phyloP scores from a whole-genome alignment of 2,888 invertebrate genomes.

The Vandiemenella viatica region DNA sequence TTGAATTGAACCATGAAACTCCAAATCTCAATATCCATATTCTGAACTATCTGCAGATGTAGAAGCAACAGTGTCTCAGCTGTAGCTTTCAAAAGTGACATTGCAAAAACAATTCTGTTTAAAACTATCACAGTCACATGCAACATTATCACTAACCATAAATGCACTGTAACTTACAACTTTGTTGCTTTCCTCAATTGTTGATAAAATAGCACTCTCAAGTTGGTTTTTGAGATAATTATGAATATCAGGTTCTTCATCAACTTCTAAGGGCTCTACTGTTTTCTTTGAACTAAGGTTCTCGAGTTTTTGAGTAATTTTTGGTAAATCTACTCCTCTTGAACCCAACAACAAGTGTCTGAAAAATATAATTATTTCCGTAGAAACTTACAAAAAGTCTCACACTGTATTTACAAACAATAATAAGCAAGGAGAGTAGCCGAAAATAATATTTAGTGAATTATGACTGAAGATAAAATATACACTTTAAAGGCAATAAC shows the following conservation, averaged over 20 bases:
- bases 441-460: constrained; percentile 6
- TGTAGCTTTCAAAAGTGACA: too few species aligned
- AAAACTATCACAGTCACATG: too few species aligned
- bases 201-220: constrained; percentile 80
- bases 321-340: constrained; percentile 85
- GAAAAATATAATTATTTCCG: constrained; percentile 19
- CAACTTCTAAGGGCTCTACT: constrained; percentile 80
- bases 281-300: constrained; percentile 70
- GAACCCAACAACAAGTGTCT: constrained; percentile 83
- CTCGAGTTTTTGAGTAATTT: constrained; percentile 80
- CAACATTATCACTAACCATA: too few species aligned
- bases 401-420: background rate
- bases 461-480: too few species aligned
- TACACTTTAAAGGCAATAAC: too few species aligned
- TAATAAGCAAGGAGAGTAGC: constrained; percentile 3
- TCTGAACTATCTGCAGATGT: too few species aligned
- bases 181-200: constrained; percentile 79
- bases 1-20: too few species aligned
- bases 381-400: background rate
- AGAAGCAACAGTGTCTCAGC: too few species aligned
- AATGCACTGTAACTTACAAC: constrained; percentile 48
- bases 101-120: too few species aligned
- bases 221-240: constrained; percentile 84
- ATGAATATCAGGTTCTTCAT: constrained; percentile 79
- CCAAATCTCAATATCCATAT: too few species aligned